phyloP scores from a whole-genome alignment of 2,797 vertebrate species.

The Triplophysa bombifrons region DNA sequence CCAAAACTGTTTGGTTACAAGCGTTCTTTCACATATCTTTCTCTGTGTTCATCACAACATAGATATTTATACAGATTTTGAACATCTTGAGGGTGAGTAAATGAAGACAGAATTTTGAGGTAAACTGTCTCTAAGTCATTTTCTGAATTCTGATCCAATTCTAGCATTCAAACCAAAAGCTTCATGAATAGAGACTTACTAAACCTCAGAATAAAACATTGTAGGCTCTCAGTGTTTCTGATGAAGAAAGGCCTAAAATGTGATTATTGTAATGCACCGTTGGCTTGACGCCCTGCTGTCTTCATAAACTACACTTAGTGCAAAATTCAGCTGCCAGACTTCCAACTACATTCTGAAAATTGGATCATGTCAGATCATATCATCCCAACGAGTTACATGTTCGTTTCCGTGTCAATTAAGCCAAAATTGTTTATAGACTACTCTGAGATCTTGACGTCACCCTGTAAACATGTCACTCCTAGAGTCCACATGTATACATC shows the following conservation, averaged over 20 bases:
- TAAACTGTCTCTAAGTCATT: too few species aligned
- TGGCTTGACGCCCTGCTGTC: background rate
- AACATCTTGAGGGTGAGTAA: too few species aligned
- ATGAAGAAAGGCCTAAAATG: background rate
- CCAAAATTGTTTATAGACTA: background rate
- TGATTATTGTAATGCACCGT: slow-evolving; percentile 3
- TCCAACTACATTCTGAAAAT: background rate
- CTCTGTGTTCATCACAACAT: too few species aligned
- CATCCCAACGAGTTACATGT: background rate
- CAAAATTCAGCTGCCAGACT: background rate
- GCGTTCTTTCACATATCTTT: too few species aligned
- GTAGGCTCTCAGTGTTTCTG: background rate
- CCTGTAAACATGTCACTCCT: too few species aligned
- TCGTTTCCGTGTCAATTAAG: background rate
- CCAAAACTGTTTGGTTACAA: too few species aligned
- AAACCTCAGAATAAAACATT: background rate
- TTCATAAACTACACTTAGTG: background rate
- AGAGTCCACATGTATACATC: too few species aligned
- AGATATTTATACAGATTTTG: too few species aligned
- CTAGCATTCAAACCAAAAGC: too few species aligned
- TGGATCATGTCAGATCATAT: background rate
- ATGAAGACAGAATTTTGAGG: too few species aligned
- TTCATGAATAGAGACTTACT: background rate
- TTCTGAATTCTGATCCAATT: too few species aligned
- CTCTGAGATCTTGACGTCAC: too few species aligned